Evolutionary conservation across 2,113 vertebrate genomes (phyloP), one percentile per base, ranked within the genome.

Genomic region (Phalacrocorax carbo): DNA sequence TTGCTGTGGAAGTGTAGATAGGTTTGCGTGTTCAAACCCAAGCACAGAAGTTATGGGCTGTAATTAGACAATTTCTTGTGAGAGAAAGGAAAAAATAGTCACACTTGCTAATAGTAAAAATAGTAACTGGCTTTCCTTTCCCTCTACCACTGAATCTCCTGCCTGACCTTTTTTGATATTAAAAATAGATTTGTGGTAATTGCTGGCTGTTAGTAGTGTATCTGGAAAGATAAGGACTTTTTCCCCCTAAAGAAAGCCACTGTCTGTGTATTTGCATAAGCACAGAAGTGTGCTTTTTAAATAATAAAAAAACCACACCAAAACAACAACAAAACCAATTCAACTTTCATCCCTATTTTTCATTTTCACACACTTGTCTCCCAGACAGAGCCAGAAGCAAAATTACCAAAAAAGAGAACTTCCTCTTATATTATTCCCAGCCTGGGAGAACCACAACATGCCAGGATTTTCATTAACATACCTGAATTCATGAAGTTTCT

Each of bases 1-100:
- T 95, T 97, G 96, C 92, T 46, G 30, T 69, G 86, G 86, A 95
- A 84, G 84, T 89, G 84, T 52, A 83, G 91, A 96, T 79, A 97
- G 86, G 86, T 94, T 93, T 88, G 77, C 8, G 1, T 92, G 73
- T 76, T 86, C 94, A 93, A 93, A 68, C 64, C 58, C 32, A 29
- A 77, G 86, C 76, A 93, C 80, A 93, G 93, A 94, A 96, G 95
- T 97, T 91, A 85, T 30, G 83, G 95, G 46, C 72, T 94, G 76
- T 82, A 58, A 90, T 82, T 88, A 60, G 64, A 72, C 93, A 79
- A 85, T 97, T 96, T 94, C 94, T 91, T 76, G 29, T 30, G 94
- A 91, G 93, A 88, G 82, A 93, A 96, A 95, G 92, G 78, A 87
- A 92, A 83, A 96, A 92, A 90, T 80, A 52, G 38, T 96, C 5